Evolutionary conservation across 2,888 invertebrate species (phyloP).

Genomic region (Drosophila mayaguana): DNA sequence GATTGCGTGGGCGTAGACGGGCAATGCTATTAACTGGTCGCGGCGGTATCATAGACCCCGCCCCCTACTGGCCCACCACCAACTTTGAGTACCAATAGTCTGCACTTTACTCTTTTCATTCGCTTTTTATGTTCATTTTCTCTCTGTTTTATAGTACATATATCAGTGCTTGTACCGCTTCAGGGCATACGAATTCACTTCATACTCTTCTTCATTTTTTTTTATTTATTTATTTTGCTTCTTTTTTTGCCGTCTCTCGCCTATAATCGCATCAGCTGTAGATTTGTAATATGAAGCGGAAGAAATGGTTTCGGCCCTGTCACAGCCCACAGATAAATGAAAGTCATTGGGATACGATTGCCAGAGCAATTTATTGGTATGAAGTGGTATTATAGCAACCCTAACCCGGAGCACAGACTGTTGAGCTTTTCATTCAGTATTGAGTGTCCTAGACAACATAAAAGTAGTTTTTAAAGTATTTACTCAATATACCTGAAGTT

Average conservation of each 20-base stretch:
- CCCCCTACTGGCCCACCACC: slow-evolving; percentile 11
- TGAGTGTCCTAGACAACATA: not conserved
- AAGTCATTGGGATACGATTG: slow-evolving; percentile 34
- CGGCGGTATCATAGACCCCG: slow-evolving; percentile 36
- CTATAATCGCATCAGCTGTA: slow-evolving; percentile 71
- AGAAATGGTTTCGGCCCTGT: slow-evolving; percentile 39
- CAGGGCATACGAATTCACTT: slow-evolving; percentile 36
- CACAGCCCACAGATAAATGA: slow-evolving; percentile 18
- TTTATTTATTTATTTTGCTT: not conserved
- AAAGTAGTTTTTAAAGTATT: not conserved
- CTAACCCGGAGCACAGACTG: not conserved
- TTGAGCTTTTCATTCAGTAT: not conserved
- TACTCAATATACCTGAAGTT: not conserved
- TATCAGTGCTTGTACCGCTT: slow-evolving; percentile 46
- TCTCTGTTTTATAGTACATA: slow-evolving; percentile 37
- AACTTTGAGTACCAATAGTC: slow-evolving; percentile 44
- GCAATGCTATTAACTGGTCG: slow-evolving; percentile 71
- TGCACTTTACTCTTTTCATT: slow-evolving; percentile 11
- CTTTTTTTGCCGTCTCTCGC: slow-evolving; percentile 24
- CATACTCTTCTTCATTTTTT: slow-evolving; percentile 1
- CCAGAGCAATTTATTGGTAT: slow-evolving; percentile 28
- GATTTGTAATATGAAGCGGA: slow-evolving; percentile 70
- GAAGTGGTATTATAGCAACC: slow-evolving; percentile 10
- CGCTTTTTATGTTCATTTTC: slow-evolving; percentile 2
- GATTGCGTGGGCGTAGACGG: slow-evolving; percentile 73